Evolutionary conservation across 1,140 invertebrate species (phyloP).

Genomic region (Drosophila melanica): DNA sequence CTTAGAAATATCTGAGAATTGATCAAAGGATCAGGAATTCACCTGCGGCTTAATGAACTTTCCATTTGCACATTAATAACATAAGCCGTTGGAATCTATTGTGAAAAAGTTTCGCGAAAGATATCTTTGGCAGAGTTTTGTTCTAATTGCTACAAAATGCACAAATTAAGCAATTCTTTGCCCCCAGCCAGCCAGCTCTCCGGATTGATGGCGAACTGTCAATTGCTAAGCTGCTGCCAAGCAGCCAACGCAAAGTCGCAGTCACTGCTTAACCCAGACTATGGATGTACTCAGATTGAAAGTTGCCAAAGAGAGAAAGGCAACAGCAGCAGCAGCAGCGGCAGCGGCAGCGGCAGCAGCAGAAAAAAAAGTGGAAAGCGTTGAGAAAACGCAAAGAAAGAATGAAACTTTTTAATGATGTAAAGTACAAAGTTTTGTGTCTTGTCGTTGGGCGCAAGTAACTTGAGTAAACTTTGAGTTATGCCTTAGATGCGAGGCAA

Average conservation of each 20-base stretch:
- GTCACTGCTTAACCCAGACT: conserved; percentile 71
- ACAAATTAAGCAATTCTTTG: conserved; percentile 64
- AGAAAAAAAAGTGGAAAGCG: conserved; percentile 25
- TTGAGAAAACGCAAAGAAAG: conserved; percentile 59
- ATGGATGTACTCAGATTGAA: conserved; percentile 56
- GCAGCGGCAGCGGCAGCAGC: conserved; percentile 4
- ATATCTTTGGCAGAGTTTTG: conserved; percentile 28
- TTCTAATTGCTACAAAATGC: conserved; percentile 54
- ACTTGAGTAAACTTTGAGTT: conserved; percentile 83
- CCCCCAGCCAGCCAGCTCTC: conserved; percentile 8
- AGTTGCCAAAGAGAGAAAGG: conserved; percentile 42
- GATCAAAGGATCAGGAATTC: conserved; percentile 6
- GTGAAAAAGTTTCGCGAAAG: conserved; percentile 23
- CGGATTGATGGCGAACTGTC: conserved; percentile 74
- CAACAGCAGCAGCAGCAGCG: conserved; percentile 5
- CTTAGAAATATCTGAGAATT: background rate
- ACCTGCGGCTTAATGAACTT: conserved; percentile 33
- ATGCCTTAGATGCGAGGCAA: conserved; percentile 66
- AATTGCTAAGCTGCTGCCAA: conserved; percentile 63
- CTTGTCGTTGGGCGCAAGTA: conserved; percentile 79
- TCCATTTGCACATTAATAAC: conserved; percentile 12
- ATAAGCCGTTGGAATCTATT: conserved; percentile 33
- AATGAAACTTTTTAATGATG: conserved; percentile 83
- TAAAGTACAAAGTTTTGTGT: conserved; percentile 83
- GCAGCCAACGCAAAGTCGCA: conserved; percentile 54